Evolutionary conservation across 1,140 invertebrate species (phyloP), one percentile per base, ranked within the genome.

Genomic region (Drosophila sproati): DNA sequence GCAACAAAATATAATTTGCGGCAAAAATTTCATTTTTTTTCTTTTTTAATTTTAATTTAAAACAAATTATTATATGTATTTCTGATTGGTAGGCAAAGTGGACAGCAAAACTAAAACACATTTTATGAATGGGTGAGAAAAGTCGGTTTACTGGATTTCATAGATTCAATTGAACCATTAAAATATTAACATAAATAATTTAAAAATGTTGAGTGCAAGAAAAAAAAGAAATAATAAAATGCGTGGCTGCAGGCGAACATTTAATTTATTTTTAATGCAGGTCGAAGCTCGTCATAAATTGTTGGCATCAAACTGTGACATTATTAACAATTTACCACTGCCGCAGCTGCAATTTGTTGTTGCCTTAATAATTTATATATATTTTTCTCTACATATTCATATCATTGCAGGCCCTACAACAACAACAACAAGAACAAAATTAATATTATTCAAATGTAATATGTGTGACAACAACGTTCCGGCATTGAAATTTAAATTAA

Each of bases 401-500:
- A 43, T 78, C 62, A 43, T 74, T 89, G 72, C 85, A 89, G 85
- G 57, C 64, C 47, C 55, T 70, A 56, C 59, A 82, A 56, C 80
- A 70, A 82, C 78, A 67, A 48, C 32, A 56, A 50, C 48, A 76
- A 57, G 35, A 63, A 76, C 63, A 29, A 69, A 59, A 52, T 35
- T 41, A 62, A 61, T 70, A 51, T 55, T 69, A 69, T 73, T 56
- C 61, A 54, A 59, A 52, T 47, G 31, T 71, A 89, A 85, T 89
- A 89, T 89, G 86, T 77, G 85, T 89, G 80, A 89, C 86, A 80
- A 81, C 72, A 85, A 62, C 78, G 78, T 90, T 89, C 85, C 85
- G 85, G 86, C 68, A 43, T 47, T 61, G 29, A 50, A 69, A 74
- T 70, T 78, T 66, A 56, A 89, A 80, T 75, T 55, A 75, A 81